Evolutionary conservation across 1,140 invertebrate genomes (phyloP), one percentile per base, ranked within the genome.

Genomic region (Lepidurus packardi): DNA sequence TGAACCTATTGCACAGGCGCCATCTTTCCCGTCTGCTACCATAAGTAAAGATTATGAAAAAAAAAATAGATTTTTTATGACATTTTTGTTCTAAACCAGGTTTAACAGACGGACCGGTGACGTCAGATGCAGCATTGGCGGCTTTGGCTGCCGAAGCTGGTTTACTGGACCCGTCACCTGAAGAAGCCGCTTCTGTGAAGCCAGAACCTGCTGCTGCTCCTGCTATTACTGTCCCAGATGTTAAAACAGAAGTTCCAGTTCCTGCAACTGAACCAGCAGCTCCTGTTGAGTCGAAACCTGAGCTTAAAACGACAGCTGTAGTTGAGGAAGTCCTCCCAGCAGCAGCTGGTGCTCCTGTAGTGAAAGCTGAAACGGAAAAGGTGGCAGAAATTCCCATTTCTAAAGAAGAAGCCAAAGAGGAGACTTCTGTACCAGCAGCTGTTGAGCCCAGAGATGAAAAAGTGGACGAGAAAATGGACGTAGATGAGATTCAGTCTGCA

Each of bases 141-240:
- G 89, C 89, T 1, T 83, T 90, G 9, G 89, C 90, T 43, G 89
- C 89, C 9, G 90, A 91, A 82, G 89, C 90, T 43, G 89, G 89
- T 16, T 82, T 91, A 1, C 88, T 90, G 42, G 89, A 90, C 81
- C 89, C 89, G 0, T 79, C 79, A 44, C 79, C 80, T 21, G 83
- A 81, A 79, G 80, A 80, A 43, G 74, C 80, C 3, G 80, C 81
- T 47, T 78, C 78, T 1, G 79, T 77, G 11, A 43, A 43, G 1
- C 16, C 24, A 73, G 9, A 42, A 73, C 10, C 73, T 42, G 53
- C 65, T 79, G 43, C 73, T n/a, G 76, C 73, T 65, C 79, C 73
- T 78, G 73, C 77, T 21, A 44, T 73, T 65, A 44, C 41, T 25
- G 16, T 73, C 41, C 73, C 78, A 43, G 44, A 43, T 1, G 16